These are phyloP conservation scores for Macrosiphum euphorbiae DNA, from an alignment of 2,888 invertebrate species.

Conservation along the genomic window DNA sequence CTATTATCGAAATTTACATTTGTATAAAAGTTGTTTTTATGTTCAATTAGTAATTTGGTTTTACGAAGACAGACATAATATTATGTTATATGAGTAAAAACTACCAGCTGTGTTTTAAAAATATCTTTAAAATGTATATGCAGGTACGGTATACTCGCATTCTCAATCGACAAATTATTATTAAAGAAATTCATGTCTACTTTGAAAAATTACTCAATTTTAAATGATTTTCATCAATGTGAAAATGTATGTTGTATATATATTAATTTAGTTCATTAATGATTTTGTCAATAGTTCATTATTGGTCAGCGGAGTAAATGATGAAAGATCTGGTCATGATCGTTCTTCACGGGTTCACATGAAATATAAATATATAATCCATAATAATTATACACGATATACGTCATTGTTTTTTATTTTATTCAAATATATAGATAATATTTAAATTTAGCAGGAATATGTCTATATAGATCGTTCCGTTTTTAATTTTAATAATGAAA, in stretches of 20 bases:
- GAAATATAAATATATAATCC: no score
- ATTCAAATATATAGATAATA: no score
- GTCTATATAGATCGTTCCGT: no score
- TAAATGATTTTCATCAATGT: background rate
- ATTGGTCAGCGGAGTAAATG: no score
- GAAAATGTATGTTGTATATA: background rate
- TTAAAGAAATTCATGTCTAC: background rate
- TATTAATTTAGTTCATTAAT: no score
- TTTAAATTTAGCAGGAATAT: no score
- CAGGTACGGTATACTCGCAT: background rate
- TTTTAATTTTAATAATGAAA: no score
- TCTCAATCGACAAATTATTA: background rate
- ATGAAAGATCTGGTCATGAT: no score
- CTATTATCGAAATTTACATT: background rate
- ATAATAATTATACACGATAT: no score
- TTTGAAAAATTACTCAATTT: background rate
- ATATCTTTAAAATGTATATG: background rate
- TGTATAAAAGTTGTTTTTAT: background rate
- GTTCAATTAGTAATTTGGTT: background rate
- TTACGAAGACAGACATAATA: background rate
- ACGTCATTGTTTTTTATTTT: no score
- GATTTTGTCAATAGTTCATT: no score
- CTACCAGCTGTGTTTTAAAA: background rate
- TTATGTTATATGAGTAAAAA: background rate
- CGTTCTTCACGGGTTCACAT: no score